Base-by-base conservation (phyloP, 1,140 invertebrate species). In the Teleopsis dalmanni region DNA sequence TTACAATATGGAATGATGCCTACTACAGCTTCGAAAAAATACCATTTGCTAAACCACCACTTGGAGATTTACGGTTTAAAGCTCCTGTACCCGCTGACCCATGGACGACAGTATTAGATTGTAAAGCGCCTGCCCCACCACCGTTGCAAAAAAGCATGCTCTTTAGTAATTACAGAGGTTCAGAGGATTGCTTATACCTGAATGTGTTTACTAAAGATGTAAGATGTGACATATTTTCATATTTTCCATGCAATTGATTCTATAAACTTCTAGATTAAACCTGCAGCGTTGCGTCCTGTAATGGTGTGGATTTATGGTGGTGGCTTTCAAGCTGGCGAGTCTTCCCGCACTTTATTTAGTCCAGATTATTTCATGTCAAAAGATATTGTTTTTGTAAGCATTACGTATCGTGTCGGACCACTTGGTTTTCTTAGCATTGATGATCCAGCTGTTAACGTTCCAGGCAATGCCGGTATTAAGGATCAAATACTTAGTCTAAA, bases 41-140 rank as follows among this genome's bases (percentile, higher is more conserved):
- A 50, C 85, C 86, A 0, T 87, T 78, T 59, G 84, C 83, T 2
- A 80, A 81, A 60, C 83, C 85, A 0, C 86, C 86, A 0, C 14
- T 86, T 7, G 82, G 78, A 1, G 70, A 78, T 13, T 62, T 84
- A 3, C 73, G 85, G 18, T 88, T 86, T 65, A 71, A 72, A 46
- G 77, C 75, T 3, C 75, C 76, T 60, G 56, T 66, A 57, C 73
- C 76, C 4, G 50, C 55, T 0, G 70, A 75, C 47, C 51, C 72
- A 46, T 82, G 80, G 80, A 47, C 59, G 1, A 71, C 65, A 0
- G 54, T 75, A 1, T 56, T 62, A 45, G 53, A 75, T 70, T 35
- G 60, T 50, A 60, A 60, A n/a, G 37, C 31, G 8, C 41, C 54
- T n/a, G 56, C 50, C 1, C 54, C 65, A 13, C 60, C 56, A 36